Evolutionary conservation across 2,888 invertebrate species (phyloP).

Genomic region (Hipparchia semele): DNA sequence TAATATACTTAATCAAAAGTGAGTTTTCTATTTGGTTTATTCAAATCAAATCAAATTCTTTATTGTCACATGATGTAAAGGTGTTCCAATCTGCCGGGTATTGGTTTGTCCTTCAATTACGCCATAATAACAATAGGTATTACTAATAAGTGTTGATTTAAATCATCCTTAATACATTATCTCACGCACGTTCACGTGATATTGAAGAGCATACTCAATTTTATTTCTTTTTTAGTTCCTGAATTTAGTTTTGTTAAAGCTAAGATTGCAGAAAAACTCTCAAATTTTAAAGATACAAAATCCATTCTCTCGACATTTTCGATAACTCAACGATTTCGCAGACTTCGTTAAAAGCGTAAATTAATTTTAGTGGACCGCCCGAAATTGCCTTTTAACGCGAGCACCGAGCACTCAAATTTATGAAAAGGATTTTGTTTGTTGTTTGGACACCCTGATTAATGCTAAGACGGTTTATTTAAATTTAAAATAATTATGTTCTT

Average conservation of each 20-base stretch:
- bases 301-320: conserved; percentile 46
- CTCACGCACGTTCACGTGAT: too few species aligned
- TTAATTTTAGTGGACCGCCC: conserved; percentile 52
- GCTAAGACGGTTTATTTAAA: background rate
- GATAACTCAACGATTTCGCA: conserved; percentile 56
- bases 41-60: too few species aligned
- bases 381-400: conserved; percentile 48
- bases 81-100: too few species aligned
- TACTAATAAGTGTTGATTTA: too few species aligned
- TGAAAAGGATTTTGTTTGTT: conserved; percentile 27
- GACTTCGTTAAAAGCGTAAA: conserved; percentile 61
- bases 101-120: too few species aligned
- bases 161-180: too few species aligned
- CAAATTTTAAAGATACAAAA: conserved; percentile 4
- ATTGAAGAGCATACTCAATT: too few species aligned
- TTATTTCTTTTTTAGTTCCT: background rate
- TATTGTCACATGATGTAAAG: too few species aligned
- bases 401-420: conserved; percentile 35
- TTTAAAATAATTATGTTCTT: background rate
- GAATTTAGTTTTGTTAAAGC: background rate
- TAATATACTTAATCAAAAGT: too few species aligned
- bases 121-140: too few species aligned
- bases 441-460: conserved; percentile 2
- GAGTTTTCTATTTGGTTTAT: too few species aligned
- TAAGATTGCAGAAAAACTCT: conserved; percentile 5